These are phyloP conservation scores for Bombyx mori DNA, from an alignment of 1,140 invertebrate species.

Conservation along the genomic window DNA sequence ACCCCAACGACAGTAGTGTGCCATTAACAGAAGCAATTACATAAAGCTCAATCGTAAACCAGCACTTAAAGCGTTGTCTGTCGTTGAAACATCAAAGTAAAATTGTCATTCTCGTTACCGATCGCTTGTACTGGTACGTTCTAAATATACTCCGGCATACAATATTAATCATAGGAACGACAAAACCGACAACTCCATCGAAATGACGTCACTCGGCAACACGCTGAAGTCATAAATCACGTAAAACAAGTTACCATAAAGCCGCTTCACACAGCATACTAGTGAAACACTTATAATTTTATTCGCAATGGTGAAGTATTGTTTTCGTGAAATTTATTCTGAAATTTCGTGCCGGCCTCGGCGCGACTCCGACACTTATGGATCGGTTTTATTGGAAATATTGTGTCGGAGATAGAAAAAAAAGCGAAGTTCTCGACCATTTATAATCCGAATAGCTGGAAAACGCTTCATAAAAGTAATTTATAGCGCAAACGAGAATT, in stretches of 20 bases:
- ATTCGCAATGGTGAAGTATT: constrained; percentile 21
- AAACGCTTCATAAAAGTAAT: neutral
- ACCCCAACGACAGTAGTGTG: neutral
- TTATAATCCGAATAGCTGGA: constrained; percentile 4
- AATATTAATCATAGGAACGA: constrained; percentile 43
- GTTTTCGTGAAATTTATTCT: constrained; percentile 16
- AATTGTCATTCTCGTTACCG: constrained; percentile 1
- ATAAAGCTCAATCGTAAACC: neutral
- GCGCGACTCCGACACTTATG: constrained; percentile 18
- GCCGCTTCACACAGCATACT: constrained; percentile 7
- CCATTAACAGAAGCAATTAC: constrained; percentile 2
- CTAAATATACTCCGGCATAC: constrained; percentile 5
- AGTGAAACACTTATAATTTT: constrained; percentile 24
- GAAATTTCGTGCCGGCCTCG: constrained; percentile 20
- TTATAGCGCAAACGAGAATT: neutral
- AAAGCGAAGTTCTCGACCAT: constrained; percentile 8
- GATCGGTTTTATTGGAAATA: constrained; percentile 24
- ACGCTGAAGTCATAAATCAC: constrained; percentile 41
- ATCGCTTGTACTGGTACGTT: constrained; percentile 10
- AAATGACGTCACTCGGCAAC: constrained; percentile 23
- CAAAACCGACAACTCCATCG: constrained; percentile 43
- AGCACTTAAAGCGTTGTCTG: neutral
- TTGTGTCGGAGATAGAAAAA: constrained; percentile 10
- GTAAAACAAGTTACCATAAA: constrained; percentile 17
- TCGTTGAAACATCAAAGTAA: constrained; percentile 7